These are phyloP conservation scores for Mastomys coucha DNA, from an alignment of 2,113 vertebrate genomes.

Conservation along the genomic window DNA sequence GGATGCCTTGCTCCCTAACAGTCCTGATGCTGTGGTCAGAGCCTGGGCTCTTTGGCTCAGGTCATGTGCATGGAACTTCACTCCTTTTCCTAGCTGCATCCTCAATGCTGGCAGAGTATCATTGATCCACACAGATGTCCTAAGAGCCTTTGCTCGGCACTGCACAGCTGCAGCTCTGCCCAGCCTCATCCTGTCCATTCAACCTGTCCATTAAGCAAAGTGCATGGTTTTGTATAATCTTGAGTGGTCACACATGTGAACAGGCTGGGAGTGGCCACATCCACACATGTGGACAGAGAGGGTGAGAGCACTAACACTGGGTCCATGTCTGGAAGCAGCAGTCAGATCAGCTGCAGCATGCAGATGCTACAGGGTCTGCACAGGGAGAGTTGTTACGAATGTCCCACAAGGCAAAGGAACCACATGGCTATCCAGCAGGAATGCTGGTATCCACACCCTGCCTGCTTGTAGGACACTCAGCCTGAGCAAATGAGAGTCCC, in stretches of 20 bases:
- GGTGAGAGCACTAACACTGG: too few species aligned
- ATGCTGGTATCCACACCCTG: too few species aligned
- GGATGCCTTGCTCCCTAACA: neutral
- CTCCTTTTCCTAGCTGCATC: neutral
- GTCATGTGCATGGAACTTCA: rapidly evolving
- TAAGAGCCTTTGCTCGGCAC: neutral
- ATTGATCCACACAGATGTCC: rapidly evolving
- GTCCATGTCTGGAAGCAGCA: neutral
- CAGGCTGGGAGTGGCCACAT: neutral
- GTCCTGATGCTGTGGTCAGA: too few species aligned
- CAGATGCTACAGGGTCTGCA: neutral
- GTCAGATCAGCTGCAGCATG: neutral
- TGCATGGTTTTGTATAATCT: neutral
- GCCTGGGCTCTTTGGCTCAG: rapidly evolving
- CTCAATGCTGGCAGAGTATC: neutral
- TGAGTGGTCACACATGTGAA: too few species aligned
- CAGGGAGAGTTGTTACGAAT: neutral
- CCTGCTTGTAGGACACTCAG: neutral
- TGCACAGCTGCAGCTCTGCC: neutral
- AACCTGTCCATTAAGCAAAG: neutral
- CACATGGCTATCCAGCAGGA: neutral
- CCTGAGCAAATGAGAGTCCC: neutral
- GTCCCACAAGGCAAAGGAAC: neutral
- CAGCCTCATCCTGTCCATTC: neutral
- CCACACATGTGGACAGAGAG: too few species aligned